These are phyloP conservation scores for Beaufortia kweichowensis DNA, from an alignment of 2,113 vertebrate genomes.

Conservation along the genomic window DNA sequence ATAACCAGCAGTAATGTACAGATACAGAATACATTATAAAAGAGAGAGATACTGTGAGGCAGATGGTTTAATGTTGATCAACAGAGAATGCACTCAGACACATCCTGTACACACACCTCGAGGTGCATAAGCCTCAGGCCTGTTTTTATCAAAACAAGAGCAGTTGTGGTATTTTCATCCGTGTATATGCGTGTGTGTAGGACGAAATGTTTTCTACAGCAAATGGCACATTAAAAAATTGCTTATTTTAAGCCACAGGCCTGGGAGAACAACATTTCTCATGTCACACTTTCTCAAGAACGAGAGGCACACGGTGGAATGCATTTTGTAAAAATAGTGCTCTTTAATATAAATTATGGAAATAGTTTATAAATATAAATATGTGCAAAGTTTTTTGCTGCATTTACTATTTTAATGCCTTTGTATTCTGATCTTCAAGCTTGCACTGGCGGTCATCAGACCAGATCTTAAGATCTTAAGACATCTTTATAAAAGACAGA, in stretches of 20 bases:
- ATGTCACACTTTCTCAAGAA: conserved; percentile 34
- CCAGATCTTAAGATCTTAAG: conserved; percentile 72
- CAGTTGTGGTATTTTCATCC: conserved; percentile 32
- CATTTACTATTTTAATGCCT: conserved; percentile 74
- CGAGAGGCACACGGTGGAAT: conserved; percentile 49
- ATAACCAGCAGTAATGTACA: background rate
- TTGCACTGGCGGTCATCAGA: conserved; percentile 85
- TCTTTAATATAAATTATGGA: conserved; percentile 99
- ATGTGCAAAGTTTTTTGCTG: conserved; percentile 94
- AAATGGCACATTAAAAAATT: conserved; percentile 6
- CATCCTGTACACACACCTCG: conserved; percentile 44
- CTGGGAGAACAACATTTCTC: conserved; percentile 48
- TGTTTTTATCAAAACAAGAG: conserved; percentile 47
- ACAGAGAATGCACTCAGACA: conserved; percentile 36
- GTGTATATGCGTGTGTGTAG: background rate
- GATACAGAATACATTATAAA: background rate
- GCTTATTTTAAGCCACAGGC: conserved; percentile 54
- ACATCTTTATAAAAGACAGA: conserved; percentile 98
- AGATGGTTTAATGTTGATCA: conserved; percentile 9
- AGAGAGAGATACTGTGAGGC: background rate
- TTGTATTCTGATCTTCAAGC: conserved; percentile 88
- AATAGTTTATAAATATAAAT: conserved; percentile 99
- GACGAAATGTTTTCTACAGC: conserved; percentile 32
- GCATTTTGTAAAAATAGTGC: conserved; percentile 97
- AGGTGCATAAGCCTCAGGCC: conserved; percentile 44